Evolutionary conservation across 2,113 vertebrate genomes (phyloP).

Genomic region (Panurus biarmicus): DNA sequence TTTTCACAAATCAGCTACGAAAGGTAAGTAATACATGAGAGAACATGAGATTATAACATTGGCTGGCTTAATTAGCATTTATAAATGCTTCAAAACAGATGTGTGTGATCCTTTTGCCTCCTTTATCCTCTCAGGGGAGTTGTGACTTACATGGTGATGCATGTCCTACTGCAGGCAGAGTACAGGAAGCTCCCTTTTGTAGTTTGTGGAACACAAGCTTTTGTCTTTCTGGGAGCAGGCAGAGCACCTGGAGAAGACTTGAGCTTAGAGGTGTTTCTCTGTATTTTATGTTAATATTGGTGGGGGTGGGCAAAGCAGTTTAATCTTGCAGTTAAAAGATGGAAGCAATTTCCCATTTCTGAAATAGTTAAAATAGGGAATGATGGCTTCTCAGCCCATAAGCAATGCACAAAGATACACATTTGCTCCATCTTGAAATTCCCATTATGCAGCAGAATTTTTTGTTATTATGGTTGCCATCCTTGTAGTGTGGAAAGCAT

Average conservation of each 20-base stretch:
- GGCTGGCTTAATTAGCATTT: neutral
- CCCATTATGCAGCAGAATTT: neutral
- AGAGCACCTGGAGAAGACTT: neutral
- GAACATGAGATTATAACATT: neutral
- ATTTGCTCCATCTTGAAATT: neutral
- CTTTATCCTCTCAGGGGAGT: neutral
- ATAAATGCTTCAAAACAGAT: neutral
- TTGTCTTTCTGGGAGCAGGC: neutral
- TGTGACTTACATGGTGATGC: neutral
- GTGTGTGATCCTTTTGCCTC: neutral
- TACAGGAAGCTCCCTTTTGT: neutral
- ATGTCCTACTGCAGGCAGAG: neutral
- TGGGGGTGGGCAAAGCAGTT: rapidly evolving
- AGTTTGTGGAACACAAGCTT: neutral
- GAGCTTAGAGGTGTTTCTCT: neutral
- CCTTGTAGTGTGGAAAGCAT: neutral
- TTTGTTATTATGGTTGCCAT: neutral
- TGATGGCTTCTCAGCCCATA: neutral
- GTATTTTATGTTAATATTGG: neutral
- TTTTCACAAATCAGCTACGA: conserved; percentile 97
- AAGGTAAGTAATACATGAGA: conserved; percentile 73
- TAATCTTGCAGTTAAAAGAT: neutral
- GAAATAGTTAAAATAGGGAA: neutral
- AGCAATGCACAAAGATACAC: neutral
- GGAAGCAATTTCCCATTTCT: neutral